Base-by-base conservation (phyloP, 2,888 invertebrate species). In the Clepsis dumicolana region DNA sequence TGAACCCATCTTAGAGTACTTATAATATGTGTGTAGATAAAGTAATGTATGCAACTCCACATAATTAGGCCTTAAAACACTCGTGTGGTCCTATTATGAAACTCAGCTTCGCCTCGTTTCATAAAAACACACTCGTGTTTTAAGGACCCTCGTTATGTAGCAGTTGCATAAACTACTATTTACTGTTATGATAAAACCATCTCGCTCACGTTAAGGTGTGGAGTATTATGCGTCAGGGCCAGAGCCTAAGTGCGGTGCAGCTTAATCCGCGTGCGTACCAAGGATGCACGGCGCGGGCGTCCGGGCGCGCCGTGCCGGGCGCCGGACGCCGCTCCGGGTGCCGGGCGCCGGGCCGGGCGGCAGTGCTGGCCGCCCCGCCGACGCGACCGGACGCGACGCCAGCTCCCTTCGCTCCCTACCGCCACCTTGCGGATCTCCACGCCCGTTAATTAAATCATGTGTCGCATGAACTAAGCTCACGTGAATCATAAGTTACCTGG, bases 301-400 rank as follows among this genome's bases (percentile, higher is more conserved):
- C 52, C 59, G 27, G 64, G 50, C 24, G 60, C 27, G 27, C 25
- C 52, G 52, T 25, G 52, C 50, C 21, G 48, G 44, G 44, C 44
- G 38, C 57, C 57, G 56, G 32, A 35, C 44, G 18, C 16, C 44
- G 44, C 1, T 12, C 48, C 41, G 41, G 41, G 41, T 16, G 35
- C 56, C 32, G 38, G 56, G 35, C 57, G 84, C 86, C 76, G 87
- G 79, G 83, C 85, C 80, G 83, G 80, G 74, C 83, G 85, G 73
- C 90, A 93, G 93, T 93, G 85, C 81, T 84, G 86, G 87, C 85
- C 87, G 89, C 81, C 79, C 83, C 88, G 83, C 85, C 89, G 86
- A 74, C 82, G 87, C 79, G 90, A 84, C 85, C 84, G 89, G 84
- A 88, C 92, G 88, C 82, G 21, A 21, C 48, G 48, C 21, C 48